phyloP scores from a whole-genome alignment of 2,888 invertebrate genomes.

The Podabrus alpinus region DNA sequence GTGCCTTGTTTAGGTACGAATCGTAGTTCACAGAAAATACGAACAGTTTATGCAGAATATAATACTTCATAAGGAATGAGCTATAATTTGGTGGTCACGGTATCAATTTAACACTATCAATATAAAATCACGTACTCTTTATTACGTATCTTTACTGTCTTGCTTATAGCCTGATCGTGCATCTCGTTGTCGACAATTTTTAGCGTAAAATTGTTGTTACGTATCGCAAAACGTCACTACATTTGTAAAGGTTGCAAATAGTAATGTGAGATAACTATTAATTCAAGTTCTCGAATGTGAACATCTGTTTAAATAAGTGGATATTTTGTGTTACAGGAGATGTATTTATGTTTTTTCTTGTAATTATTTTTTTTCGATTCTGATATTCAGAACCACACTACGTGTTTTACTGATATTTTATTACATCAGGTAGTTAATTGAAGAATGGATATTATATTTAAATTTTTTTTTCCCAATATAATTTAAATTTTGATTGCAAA shows the following conservation, averaged over 20 bases:
- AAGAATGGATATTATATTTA: background rate
- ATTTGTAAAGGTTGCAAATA: conserved; percentile 2
- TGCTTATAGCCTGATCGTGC: conserved; percentile 46
- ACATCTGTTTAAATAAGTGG: conserved; percentile 41
- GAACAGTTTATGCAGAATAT: conserved; percentile 16
- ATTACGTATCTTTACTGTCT: conserved; percentile 37
- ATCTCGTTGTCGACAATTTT: conserved; percentile 43
- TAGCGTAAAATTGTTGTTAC: conserved; percentile 16
- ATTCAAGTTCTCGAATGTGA: conserved; percentile 18
- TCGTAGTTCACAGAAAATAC: background rate
- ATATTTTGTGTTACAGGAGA: conserved; percentile 32
- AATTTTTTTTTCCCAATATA: background rate
- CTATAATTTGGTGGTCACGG: conserved; percentile 50
- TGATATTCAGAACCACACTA: background rate
- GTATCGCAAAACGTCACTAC: background rate
- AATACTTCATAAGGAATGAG: conserved; percentile 9
- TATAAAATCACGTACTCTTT: conserved; percentile 53
- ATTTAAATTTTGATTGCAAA: background rate
- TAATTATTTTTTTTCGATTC: background rate
- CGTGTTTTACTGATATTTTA: background rate
- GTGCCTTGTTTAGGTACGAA: background rate
- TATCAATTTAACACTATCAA: conserved; percentile 54
- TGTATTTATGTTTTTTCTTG: background rate
- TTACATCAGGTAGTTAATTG: background rate
- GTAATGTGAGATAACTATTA: conserved; percentile 19